Percentiles rank a stretch among this genome's conserved stretches.
Conservation (phyloP, 1,140 invertebrate genomes). For the Drosophila punjabiensis region DNA sequence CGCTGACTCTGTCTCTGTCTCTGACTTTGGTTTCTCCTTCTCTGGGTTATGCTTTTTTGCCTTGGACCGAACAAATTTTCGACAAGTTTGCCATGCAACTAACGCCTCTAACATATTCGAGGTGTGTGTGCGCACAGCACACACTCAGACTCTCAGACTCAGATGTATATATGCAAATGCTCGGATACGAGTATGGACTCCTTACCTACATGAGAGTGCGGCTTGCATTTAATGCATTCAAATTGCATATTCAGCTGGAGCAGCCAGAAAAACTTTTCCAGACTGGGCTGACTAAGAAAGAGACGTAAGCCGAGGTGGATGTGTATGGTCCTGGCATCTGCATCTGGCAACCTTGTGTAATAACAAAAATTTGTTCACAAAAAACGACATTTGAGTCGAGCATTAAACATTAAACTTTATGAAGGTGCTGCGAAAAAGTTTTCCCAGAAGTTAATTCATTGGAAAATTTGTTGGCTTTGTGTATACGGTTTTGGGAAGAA, state of each 20-base stretch:
- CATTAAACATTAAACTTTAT: slow-evolving; percentile 31
- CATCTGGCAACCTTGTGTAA: slow-evolving; percentile 38
- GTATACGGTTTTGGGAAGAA: no score
- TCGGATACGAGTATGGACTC: slow-evolving; percentile 14
- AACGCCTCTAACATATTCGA: slow-evolving; percentile 52
- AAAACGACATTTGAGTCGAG: slow-evolving; percentile 26
- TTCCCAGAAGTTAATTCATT: slow-evolving; percentile 18
- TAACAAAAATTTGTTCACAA: slow-evolving; percentile 41
- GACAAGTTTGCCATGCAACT: slow-evolving; percentile 47
- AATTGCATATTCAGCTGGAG: slow-evolving; percentile 67
- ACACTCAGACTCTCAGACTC: background rate
- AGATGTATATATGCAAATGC: slow-evolving; percentile 28
- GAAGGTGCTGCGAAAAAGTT: slow-evolving; percentile 1
- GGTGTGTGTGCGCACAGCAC: slow-evolving; percentile 8
- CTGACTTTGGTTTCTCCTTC: slow-evolving; percentile 49
- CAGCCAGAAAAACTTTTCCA: slow-evolving; percentile 46
- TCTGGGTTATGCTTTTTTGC: slow-evolving; percentile 21
- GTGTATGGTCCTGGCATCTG: slow-evolving; percentile 33
- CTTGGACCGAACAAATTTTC: slow-evolving; percentile 42
- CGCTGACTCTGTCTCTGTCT: slow-evolving; percentile 38
- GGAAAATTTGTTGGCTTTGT: slow-evolving; percentile 14
- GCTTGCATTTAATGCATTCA: slow-evolving; percentile 60
- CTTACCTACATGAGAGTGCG: slow-evolving; percentile 37
- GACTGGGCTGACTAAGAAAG: slow-evolving; percentile 42
- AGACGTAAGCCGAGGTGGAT: slow-evolving; percentile 7